These are phyloP conservation scores for Sciurus niger DNA, from an alignment of 2,113 vertebrate species.

Conservation along the genomic window DNA sequence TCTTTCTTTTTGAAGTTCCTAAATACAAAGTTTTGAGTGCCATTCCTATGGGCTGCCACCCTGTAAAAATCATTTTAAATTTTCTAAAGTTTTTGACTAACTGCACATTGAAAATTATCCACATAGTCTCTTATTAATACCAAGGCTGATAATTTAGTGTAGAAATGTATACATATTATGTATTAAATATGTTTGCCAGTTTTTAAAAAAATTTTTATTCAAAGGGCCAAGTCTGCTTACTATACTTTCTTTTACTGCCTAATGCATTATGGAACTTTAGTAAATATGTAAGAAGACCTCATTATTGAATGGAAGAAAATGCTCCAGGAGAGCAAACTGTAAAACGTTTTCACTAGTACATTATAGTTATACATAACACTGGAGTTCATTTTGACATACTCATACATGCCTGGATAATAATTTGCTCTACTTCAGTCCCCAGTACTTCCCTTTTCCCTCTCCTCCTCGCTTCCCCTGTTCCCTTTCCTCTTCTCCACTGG, in stretches of 20 bases:
- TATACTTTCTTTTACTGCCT: slow-evolving; percentile 38
- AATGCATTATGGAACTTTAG: neutral
- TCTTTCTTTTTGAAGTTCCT: slow-evolving; percentile 50
- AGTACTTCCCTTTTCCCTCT: too few species aligned
- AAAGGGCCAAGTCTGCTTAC: neutral
- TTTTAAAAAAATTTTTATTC: neutral
- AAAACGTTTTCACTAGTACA: too few species aligned
- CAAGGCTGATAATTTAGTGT: neutral
- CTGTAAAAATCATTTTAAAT: neutral
- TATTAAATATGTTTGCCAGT: slow-evolving; percentile 29
- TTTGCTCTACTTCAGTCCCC: too few species aligned
- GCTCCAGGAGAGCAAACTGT: neutral
- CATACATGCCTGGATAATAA: too few species aligned
- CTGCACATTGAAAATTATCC: neutral
- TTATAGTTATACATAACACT: too few species aligned
- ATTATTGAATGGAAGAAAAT: neutral
- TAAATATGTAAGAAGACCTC: neutral
- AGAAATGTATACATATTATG: neutral
- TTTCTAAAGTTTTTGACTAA: neutral
- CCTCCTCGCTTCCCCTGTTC: too few species aligned
- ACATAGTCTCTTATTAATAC: neutral
- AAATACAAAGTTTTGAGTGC: neutral
- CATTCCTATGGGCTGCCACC: neutral
- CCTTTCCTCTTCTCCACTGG: too few species aligned
- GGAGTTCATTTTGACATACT: too few species aligned